Evolutionary conservation across 2,113 vertebrate genomes (phyloP).

Genomic region (Micronycteris hirsuta): DNA sequence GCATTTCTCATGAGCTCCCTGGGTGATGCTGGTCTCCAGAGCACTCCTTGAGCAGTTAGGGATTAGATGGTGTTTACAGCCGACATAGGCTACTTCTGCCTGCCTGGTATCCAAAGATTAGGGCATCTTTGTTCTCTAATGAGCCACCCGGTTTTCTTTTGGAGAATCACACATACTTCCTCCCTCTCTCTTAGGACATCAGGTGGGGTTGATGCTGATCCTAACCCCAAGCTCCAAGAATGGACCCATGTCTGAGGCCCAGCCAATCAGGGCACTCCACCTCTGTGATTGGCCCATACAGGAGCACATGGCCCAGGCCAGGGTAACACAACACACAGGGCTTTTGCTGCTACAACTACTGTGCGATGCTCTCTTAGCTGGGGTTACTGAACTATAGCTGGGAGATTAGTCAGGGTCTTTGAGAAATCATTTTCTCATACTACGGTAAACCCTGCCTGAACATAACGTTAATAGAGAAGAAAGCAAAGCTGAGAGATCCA

Average conservation of each 20-base stretch:
- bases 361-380: background rate
- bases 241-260: background rate
- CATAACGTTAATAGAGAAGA: background rate
- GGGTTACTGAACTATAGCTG: background rate
- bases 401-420: background rate
- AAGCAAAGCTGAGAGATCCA: background rate
- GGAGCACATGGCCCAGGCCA: background rate
- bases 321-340: background rate
- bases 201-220: background rate
- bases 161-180: background rate
- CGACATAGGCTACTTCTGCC: background rate
- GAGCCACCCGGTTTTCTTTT: background rate
- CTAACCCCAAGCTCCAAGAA: background rate
- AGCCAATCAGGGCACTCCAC: background rate
- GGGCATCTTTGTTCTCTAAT: background rate
- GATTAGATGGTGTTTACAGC: background rate
- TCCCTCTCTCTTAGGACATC: background rate
- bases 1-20: background rate
- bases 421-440: background rate
- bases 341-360: background rate
- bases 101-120: background rate
- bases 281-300: background rate
- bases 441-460: background rate
- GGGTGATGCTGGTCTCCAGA: background rate
- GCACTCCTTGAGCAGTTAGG: background rate